A percentile compares a stretch with the other conserved stretches of the same genome.
phyloP scores from a whole-genome alignment of 2,113 vertebrate genomes.

The Tupaia tana region DNA sequence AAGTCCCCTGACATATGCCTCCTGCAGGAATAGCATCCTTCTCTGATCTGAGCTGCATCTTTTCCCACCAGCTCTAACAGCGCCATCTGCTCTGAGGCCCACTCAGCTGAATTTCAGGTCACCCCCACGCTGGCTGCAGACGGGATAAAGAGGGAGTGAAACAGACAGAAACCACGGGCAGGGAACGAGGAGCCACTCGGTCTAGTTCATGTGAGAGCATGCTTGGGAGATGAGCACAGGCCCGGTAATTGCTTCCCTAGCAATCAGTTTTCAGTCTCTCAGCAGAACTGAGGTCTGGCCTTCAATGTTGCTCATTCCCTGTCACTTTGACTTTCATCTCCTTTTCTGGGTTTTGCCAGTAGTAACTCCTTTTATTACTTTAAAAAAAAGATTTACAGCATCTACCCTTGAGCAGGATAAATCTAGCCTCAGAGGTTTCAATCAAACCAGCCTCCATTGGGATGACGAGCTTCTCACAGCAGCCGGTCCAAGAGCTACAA shows the following conservation, averaged over 20 bases:
- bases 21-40: rapidly evolving
- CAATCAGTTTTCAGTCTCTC: no score
- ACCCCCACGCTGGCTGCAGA: background rate
- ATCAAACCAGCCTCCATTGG: no score
- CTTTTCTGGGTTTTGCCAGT: background rate
- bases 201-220: rapidly evolving
- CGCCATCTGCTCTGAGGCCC: background rate
- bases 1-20: background rate
- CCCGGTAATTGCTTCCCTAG: background rate
- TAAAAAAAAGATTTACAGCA: background rate
- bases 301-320: background rate
- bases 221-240: background rate
- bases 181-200: background rate
- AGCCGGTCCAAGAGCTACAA: background rate
- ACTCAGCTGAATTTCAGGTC: background rate
- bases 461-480: background rate
- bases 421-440: background rate
- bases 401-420: background rate
- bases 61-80: background rate
- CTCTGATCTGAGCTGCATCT: background rate
- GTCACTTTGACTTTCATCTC: background rate
- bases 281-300: background rate
- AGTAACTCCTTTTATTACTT: background rate
- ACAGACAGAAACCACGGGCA: rapidly evolving
- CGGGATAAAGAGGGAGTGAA: background rate